Conservation (phyloP, 2,888 invertebrate species). For the Cerastis rubricosa region DNA sequence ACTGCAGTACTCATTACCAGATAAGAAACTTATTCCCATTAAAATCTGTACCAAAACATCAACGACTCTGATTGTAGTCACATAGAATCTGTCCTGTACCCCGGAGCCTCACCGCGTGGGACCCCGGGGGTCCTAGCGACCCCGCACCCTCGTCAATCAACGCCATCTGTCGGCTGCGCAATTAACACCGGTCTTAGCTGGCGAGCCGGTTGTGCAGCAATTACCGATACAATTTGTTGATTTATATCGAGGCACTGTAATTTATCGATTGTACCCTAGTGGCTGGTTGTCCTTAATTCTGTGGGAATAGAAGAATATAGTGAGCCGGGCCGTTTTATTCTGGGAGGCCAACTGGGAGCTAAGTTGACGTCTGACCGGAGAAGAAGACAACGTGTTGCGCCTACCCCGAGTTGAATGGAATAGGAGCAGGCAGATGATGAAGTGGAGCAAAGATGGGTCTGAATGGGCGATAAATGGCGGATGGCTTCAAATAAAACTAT, state of each 20-base stretch:
- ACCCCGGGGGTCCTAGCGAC: slow-evolving; percentile 14
- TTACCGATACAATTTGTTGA: slow-evolving; percentile 61
- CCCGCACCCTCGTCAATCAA: slow-evolving; percentile 67
- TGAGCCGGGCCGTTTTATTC: not conserved
- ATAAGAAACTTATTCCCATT: not conserved
- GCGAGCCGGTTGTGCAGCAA: slow-evolving; percentile 44
- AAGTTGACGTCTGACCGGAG: not conserved
- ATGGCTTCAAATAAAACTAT: not conserved
- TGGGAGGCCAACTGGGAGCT: not conserved
- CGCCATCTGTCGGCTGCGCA: slow-evolving; percentile 65
- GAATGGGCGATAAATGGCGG: not conserved
- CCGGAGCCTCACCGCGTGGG: not conserved
- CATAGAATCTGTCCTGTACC: slow-evolving; percentile 9
- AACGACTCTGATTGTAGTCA: slow-evolving; percentile 10
- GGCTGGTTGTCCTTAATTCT: slow-evolving; percentile 27
- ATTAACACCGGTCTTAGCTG: slow-evolving; percentile 59
- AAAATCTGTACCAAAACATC: not conserved
- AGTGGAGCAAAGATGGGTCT: not conserved
- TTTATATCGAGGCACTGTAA: slow-evolving; percentile 51
- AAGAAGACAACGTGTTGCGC: not conserved
- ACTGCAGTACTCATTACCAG: not conserved
- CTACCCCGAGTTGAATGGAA: too few relatives aligned
- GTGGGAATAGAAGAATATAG: not conserved
- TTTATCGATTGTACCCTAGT: slow-evolving; percentile 41
- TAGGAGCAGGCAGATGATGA: not conserved